These are phyloP conservation scores for Natrix natrix DNA, from an alignment of 2,797 vertebrate genomes.

Conservation along the genomic window DNA sequence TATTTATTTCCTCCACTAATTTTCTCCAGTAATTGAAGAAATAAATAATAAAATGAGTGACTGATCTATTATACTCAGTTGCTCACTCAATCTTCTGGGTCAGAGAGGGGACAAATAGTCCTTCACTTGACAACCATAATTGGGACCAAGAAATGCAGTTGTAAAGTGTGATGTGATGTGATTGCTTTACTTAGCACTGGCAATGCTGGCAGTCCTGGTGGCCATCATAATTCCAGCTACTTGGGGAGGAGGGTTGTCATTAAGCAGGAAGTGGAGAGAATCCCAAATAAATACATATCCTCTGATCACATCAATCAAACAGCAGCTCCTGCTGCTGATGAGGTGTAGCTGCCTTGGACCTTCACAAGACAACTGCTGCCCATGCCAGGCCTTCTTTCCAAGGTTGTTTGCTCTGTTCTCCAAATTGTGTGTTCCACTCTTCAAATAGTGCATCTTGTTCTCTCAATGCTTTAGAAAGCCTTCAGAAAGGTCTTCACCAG, in stretches of 20 bases:
- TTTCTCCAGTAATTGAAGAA: background rate
- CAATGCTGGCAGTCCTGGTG: background rate
- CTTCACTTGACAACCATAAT: background rate
- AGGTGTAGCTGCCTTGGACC: background rate
- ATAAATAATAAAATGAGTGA: background rate
- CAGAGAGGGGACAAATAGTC: background rate
- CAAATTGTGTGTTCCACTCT: background rate
- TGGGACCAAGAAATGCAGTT: too few species aligned
- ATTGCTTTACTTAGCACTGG: too few species aligned
- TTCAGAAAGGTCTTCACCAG: background rate
- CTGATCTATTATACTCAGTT: background rate
- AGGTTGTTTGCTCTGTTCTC: background rate
- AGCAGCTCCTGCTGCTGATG: background rate
- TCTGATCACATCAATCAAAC: background rate
- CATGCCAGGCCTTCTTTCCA: background rate
- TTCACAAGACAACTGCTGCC: background rate
- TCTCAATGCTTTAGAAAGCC: background rate
- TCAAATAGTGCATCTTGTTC: background rate
- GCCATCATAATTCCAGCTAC: background rate
- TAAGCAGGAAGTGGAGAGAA: background rate
- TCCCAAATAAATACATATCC: background rate
- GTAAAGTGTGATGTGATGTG: too few species aligned
- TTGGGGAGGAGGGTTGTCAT: too few species aligned
- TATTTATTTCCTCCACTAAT: background rate
- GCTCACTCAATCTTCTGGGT: background rate